These are phyloP conservation scores for Cydia fagiglandana DNA, from an alignment of 1,140 invertebrate genomes.

Conservation along the genomic window DNA sequence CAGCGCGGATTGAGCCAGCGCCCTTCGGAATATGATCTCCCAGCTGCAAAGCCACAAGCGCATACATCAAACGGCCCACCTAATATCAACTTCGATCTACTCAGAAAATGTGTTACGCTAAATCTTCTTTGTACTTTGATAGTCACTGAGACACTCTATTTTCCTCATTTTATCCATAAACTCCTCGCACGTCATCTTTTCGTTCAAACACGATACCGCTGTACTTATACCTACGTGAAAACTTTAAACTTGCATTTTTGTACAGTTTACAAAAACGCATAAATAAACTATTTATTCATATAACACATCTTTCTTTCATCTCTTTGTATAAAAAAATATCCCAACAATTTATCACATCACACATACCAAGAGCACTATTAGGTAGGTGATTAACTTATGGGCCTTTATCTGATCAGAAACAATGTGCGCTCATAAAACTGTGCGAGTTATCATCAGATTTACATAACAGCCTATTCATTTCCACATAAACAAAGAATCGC, in stretches of 20 bases:
- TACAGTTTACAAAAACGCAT: too few relatives aligned
- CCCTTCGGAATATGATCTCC: slow-evolving; percentile 53
- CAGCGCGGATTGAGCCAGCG: slow-evolving; percentile 51
- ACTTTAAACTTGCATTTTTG: too few relatives aligned
- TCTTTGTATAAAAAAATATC: too few relatives aligned
- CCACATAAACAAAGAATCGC: slow-evolving; percentile 27
- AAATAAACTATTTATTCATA: too few relatives aligned
- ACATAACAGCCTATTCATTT: slow-evolving; percentile 22
- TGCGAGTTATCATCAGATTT: neutral
- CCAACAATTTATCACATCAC: too few relatives aligned
- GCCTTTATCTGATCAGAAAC: neutral
- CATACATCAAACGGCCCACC: slow-evolving; percentile 19
- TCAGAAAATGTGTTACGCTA: slow-evolving; percentile 13
- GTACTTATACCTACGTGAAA: neutral
- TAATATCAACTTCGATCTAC: slow-evolving; percentile 14
- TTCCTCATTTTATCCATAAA: slow-evolving; percentile 11
- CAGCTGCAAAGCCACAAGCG: slow-evolving; percentile 33
- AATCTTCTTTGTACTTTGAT: slow-evolving; percentile 27
- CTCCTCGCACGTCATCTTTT: neutral
- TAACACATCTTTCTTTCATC: too few relatives aligned
- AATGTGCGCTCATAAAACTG: slow-evolving; percentile 1
- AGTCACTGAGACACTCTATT: slow-evolving; percentile 18
- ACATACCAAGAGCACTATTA: too few relatives aligned
- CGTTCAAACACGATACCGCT: slow-evolving; percentile 7
- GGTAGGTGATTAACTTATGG: too few relatives aligned